These are phyloP conservation scores for Tadarida brasiliensis DNA, from an alignment of 2,797 vertebrate genomes.

Conservation along the genomic window DNA sequence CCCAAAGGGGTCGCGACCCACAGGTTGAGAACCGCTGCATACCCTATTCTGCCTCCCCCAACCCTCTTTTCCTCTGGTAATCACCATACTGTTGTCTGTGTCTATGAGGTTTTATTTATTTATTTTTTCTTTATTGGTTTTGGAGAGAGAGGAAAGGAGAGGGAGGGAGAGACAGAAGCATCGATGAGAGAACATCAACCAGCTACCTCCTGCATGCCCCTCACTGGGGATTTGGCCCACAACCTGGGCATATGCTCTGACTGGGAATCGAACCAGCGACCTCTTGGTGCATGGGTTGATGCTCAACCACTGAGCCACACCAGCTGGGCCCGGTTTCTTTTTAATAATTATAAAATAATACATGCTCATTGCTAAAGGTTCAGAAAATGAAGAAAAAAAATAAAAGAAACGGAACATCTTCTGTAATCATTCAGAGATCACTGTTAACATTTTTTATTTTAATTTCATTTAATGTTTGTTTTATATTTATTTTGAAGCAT, in stretches of 20 bases:
- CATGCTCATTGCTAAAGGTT: not conserved
- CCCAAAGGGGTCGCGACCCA: too few species aligned
- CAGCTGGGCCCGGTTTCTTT: not conserved
- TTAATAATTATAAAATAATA: conserved; percentile 49
- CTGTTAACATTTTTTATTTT: conserved; percentile 41
- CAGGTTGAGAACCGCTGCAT: too few species aligned
- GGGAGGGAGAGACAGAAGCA: too few species aligned
- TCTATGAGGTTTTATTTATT: not conserved
- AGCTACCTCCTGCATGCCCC: too few species aligned
- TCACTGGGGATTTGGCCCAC: too few species aligned
- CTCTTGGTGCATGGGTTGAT: not conserved
- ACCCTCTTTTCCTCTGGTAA: not conserved
- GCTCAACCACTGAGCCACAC: not conserved
- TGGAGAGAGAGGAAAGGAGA: too few species aligned
- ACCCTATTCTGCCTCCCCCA: not conserved
- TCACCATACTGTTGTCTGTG: not conserved
- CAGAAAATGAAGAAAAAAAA: conserved; percentile 31
- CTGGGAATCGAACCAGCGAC: too few species aligned
- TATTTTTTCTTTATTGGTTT: too few species aligned
- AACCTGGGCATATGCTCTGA: too few species aligned
- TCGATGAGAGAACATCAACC: too few species aligned
- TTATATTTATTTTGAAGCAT: conserved; percentile 9
- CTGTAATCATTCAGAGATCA: not conserved
- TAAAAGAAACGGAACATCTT: conserved; percentile 20
- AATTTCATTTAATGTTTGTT: not conserved